Evolutionary conservation across 2,797 vertebrate genomes (phyloP), one percentile per base, ranked within the genome.

Genomic region (Cyprinodon diabolis): DNA sequence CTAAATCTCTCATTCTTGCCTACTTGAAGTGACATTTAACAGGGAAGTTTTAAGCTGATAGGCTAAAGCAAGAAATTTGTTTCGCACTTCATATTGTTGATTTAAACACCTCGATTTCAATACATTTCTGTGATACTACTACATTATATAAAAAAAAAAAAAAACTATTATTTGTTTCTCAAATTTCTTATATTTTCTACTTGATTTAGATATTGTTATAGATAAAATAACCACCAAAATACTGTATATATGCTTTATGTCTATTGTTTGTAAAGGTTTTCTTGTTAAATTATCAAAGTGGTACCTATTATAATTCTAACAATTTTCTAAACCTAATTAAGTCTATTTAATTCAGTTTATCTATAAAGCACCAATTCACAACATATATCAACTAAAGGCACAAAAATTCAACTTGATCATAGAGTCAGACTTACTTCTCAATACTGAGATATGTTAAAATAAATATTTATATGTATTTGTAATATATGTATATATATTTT

Each of bases 361-460:
- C 25, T 2, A 30, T 30, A 30, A 30, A 30, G 25, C 25, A 30
- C 25, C 25, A 30, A 30, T 30, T 30, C 25, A 30, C 25, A 30
- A 30, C 25, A 30, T 30, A 30, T 30, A 30, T 30, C 25, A 30
- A 30, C 25, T 30, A 30, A 30, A 30, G 25, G 25, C 25, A 30
- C 1, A 30, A 2, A 30, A 30, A 30, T 30, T 30, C 25, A 30
- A 30, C 25, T 30, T 30, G 25, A 30, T 30, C 25, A 30, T 30
- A 30, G 25, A 30, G 25, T 30, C 25, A 30, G 25, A 40, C 8
- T 37, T 40, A 7, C 4, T 40, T 9, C 58, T 35, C 1, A 1
- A 62, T 43, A 63, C 37, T 63, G 60, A 62, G 17, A 62, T 58
- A 58, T 62, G 40, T 63, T 21, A 21, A 63, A 43, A 10, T 63